Conservation (phyloP, 2,888 invertebrate genomes). For the Andricus curvator region DNA sequence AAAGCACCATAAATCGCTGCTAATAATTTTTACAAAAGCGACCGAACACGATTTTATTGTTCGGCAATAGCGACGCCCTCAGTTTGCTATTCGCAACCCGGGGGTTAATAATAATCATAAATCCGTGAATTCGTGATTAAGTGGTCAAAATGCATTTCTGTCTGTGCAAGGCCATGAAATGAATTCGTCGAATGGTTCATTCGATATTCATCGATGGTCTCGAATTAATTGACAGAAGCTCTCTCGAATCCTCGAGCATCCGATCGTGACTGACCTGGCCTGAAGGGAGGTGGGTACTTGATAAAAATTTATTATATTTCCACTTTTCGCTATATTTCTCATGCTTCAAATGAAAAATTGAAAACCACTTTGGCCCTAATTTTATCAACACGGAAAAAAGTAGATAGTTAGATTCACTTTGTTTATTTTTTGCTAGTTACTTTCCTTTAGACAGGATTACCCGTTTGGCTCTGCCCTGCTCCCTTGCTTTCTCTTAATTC, state of each 20-base stretch:
- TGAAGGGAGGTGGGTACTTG: not conserved
- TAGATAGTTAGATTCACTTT: too few species aligned
- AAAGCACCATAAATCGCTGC: constrained; percentile 50
- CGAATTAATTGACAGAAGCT: constrained; percentile 15
- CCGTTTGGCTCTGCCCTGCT: too few species aligned
- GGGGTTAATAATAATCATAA: constrained; percentile 60
- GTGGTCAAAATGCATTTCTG: constrained; percentile 57
- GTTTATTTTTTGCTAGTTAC: too few species aligned
- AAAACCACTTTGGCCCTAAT: too few species aligned
- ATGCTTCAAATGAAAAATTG: too few species aligned
- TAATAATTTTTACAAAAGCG: constrained; percentile 53
- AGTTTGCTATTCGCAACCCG: constrained; percentile 51
- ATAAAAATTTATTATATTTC: not conserved
- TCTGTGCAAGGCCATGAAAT: constrained; percentile 51
- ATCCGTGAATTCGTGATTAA: constrained; percentile 59
- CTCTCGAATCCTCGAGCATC: not conserved
- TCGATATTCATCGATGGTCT: constrained; percentile 11
- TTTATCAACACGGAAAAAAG: too few species aligned
- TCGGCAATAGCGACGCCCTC: constrained; percentile 52
- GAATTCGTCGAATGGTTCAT: constrained; percentile 6
- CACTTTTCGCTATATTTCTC: too few species aligned
- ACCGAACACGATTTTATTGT: constrained; percentile 50
- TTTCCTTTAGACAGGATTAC: too few species aligned
- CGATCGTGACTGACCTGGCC: not conserved
- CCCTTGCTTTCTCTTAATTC: too few species aligned